phyloP scores from a whole-genome alignment of 2,888 invertebrate species.

The Pachycephus smyrnensis region DNA sequence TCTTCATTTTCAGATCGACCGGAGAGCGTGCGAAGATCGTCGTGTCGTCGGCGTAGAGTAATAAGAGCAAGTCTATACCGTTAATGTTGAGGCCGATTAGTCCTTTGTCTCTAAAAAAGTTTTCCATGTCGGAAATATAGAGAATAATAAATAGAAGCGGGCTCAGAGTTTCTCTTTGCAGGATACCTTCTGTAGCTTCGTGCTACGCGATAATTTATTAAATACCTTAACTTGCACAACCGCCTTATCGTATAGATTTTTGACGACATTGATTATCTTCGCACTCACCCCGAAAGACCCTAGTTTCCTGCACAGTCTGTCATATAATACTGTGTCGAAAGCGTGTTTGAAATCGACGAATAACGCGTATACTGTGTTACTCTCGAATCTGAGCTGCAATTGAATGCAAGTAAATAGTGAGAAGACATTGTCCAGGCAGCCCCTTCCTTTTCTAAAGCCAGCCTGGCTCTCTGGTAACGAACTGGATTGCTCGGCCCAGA shows the following conservation, averaged over 20 bases:
- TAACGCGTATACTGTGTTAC: constrained; percentile 23
- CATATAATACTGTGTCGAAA: constrained; percentile 32
- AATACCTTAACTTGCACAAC: constrained; percentile 9
- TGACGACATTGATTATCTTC: constrained; percentile 30
- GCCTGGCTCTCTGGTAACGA: constrained; percentile 31
- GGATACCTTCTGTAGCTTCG: constrained; percentile 20
- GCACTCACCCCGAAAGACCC: constrained; percentile 23
- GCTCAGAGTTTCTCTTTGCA: constrained; percentile 28
- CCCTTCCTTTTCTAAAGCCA: constrained; percentile 23
- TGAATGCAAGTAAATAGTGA: constrained; percentile 16
- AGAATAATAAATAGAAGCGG: constrained; percentile 19
- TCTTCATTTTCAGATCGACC: no score
- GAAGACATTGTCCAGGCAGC: constrained; percentile 18
- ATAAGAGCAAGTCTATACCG: no score
- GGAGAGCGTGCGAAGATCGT: no score
- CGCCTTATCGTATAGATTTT: constrained; percentile 24
- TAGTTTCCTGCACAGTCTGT: constrained; percentile 29
- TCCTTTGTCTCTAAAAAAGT: constrained; percentile 13
- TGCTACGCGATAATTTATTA: background rate
- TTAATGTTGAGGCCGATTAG: constrained; percentile 21
- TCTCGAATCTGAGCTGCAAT: constrained; percentile 18
- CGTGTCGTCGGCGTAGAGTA: no score
- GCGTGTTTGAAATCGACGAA: constrained; percentile 32
- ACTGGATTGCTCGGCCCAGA: constrained; percentile 26
- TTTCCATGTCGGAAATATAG: constrained; percentile 25